Conservation (phyloP, 2,888 invertebrate genomes). For the Oegoconia quadripuncta region DNA sequence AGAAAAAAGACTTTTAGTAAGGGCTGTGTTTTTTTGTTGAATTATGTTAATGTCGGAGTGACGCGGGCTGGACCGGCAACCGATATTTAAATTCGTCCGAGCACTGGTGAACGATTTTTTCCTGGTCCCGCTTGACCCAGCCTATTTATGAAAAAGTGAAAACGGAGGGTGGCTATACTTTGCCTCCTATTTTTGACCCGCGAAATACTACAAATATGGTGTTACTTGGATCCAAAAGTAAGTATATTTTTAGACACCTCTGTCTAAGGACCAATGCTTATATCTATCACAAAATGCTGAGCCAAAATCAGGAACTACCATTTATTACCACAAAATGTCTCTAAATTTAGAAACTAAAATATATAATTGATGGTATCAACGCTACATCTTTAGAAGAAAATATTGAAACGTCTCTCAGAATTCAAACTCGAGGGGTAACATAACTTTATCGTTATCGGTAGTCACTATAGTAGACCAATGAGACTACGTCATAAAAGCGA, state of each 20-base stretch:
- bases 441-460: too few relatives aligned
- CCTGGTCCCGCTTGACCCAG: conserved; percentile 36
- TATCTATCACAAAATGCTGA: too few relatives aligned
- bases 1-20: conserved; percentile 53
- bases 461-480: too few relatives aligned
- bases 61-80: conserved; percentile 55
- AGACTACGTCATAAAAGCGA: too few relatives aligned
- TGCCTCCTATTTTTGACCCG: conserved; percentile 21
- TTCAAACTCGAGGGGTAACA: too few relatives aligned
- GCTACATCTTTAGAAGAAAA: too few relatives aligned
- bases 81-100: conserved; percentile 67
- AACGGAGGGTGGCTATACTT: conserved; percentile 37
- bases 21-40: conserved; percentile 65
- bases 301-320: too few relatives aligned
- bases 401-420: too few relatives aligned
- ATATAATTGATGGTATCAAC: too few relatives aligned
- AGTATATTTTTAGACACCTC: conserved; percentile 11
- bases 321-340: too few relatives aligned
- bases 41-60: conserved; percentile 70
- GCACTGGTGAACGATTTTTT: conserved; percentile 49
- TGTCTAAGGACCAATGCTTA: too few relatives aligned
- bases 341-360: too few relatives aligned
- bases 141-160: conserved; percentile 38
- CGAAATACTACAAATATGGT: conserved; percentile 17
- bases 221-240: conserved; percentile 14